A percentile compares a stretch with the other conserved stretches of the same genome.
Conservation (phyloP, 2,888 invertebrate genomes). For the Crematogaster levior region DNA sequence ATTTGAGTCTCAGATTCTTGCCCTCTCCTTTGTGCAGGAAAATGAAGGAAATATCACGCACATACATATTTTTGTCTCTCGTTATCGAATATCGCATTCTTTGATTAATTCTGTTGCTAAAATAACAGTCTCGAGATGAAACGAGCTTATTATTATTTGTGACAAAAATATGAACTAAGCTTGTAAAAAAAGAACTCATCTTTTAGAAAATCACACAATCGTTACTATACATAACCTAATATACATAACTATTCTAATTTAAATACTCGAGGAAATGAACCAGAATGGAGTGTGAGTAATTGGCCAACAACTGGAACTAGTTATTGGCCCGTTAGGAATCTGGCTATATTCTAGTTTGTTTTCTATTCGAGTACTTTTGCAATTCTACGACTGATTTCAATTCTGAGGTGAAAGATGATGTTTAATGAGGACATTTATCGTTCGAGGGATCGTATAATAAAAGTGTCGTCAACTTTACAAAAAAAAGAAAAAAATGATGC, state of each 20-base stretch:
- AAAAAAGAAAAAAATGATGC: constrained; percentile 20
- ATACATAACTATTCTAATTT: neutral
- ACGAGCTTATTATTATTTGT: neutral
- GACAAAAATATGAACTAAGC: neutral
- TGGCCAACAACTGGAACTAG: neutral
- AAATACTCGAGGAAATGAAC: neutral
- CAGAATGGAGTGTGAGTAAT: neutral
- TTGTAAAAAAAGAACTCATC: neutral
- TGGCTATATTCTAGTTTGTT: neutral
- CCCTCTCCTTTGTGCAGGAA: constrained; percentile 35
- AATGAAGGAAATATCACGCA: constrained; percentile 47
- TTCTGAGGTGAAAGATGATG: neutral
- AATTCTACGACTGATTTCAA: neutral
- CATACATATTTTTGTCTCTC: neutral
- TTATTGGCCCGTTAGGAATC: neutral
- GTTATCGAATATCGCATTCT: neutral
- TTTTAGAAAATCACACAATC: neutral
- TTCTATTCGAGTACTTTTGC: neutral
- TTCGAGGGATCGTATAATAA: neutral
- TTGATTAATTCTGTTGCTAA: neutral
- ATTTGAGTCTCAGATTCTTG: constrained; percentile 61
- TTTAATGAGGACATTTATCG: neutral
- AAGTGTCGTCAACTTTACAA: neutral
- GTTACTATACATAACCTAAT: neutral
- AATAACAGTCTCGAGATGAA: neutral